These are phyloP conservation scores for Galendromus occidentalis DNA, from an alignment of 1,140 invertebrate genomes.

Conservation along the genomic window DNA sequence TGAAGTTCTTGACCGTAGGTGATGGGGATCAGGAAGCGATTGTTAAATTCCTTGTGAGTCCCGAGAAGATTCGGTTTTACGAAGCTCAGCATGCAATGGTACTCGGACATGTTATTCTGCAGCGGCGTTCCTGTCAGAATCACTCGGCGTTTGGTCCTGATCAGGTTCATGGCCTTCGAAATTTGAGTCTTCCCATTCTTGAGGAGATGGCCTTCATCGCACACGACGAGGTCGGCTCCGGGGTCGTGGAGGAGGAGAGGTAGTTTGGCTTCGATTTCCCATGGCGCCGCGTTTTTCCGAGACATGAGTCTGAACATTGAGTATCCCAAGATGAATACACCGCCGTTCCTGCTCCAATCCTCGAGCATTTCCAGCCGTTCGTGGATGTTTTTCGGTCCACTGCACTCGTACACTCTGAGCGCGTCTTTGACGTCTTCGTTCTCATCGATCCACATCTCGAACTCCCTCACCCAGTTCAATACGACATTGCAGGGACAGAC, in stretches of 20 bases:
- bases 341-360: too few relatives aligned
- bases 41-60: slow-evolving; percentile 52
- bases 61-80: slow-evolving; percentile 82
- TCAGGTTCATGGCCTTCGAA: slow-evolving; percentile 33
- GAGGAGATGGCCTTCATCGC: slow-evolving; percentile 80
- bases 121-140: slow-evolving; percentile 85
- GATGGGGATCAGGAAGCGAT: slow-evolving; percentile 77
- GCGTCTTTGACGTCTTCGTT: slow-evolving; percentile 21
- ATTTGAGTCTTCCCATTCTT: slow-evolving; percentile 72
- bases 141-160: slow-evolving; percentile 55
- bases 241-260: too few relatives aligned
- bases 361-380: too few relatives aligned
- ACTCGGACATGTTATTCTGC: slow-evolving; percentile 81
- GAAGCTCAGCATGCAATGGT: slow-evolving; percentile 33
- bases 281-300: too few relatives aligned
- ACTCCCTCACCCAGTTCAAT: slow-evolving; percentile 86
- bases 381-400: too few relatives aligned
- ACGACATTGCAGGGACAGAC: slow-evolving; percentile 85
- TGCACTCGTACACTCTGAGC: not conserved
- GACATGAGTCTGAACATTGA: too few relatives aligned
- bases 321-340: too few relatives aligned
- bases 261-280: too few relatives aligned
- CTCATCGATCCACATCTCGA: slow-evolving; percentile 57
- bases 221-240: slow-evolving; percentile 40
- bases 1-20: slow-evolving; percentile 83